These are phyloP conservation scores for Saimiri boliviensis DNA, from an alignment of 2,113 vertebrate genomes.

Conservation along the genomic window DNA sequence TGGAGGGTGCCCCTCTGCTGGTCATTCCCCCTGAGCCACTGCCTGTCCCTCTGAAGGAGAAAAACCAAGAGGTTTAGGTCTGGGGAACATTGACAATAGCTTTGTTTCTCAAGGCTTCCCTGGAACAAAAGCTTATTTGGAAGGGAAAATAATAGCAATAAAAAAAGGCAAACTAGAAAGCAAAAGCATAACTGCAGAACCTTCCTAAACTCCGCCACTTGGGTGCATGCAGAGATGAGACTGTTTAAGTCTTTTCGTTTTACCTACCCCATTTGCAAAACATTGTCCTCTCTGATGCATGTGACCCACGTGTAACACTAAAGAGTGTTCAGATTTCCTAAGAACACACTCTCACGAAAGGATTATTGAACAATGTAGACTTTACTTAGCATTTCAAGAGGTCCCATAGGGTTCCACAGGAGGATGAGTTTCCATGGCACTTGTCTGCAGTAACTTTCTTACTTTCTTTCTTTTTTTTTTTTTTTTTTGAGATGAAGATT, in stretches of 20 bases:
- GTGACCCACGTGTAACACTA: background rate
- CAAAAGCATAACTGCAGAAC: background rate
- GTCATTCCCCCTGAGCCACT: background rate
- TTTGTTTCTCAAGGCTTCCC: background rate
- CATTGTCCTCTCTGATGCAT: background rate
- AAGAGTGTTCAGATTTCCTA: background rate
- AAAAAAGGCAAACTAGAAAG: background rate
- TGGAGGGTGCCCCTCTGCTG: background rate
- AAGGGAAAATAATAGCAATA: too few species aligned
- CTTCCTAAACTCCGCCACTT: background rate
- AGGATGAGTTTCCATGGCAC: background rate
- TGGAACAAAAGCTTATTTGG: background rate
- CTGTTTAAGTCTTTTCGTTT: background rate
- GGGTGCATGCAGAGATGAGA: background rate
- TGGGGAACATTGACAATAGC: background rate
- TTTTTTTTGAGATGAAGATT: too few species aligned
- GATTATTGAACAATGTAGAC: background rate
- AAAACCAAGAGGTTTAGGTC: background rate
- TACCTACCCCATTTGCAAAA: background rate
- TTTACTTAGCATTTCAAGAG: background rate
- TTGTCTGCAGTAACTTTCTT: background rate
- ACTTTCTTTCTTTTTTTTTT: too few species aligned
- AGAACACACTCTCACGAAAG: background rate
- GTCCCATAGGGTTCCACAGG: background rate
- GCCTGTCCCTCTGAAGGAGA: background rate